Base-by-base conservation (phyloP, 2,888 invertebrate species). In the Calephelis perditalis region DNA sequence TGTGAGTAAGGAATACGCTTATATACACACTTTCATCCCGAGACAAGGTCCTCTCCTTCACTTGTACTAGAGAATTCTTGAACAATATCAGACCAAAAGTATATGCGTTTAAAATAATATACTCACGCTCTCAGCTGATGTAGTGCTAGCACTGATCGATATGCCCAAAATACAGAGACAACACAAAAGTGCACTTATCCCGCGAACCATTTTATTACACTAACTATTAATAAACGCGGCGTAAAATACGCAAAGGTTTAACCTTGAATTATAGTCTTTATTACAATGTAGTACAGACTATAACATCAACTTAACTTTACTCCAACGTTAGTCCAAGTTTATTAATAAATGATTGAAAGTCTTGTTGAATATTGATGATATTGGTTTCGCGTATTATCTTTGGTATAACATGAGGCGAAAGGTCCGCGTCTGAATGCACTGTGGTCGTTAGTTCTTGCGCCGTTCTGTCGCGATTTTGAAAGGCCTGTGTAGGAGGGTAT, bases 401-500 rank as follows among this genome's bases (percentile, higher is more conserved):
- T 64, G 58, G 59, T 61, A 67, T 64, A 68, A 68, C 70, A 76
- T 76, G 78, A 81, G 73, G 82, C 85, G 85, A 84, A 85, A 85
- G 84, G 86, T 79, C 76, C 79, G 77, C 86, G 76, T 74, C 74
- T 76, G 77, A 73, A 76, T 77, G 77, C 80, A 71, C 75, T 84
- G 75, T 85, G 82, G 76, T 75, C 75, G 78, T 72, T 72, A 71
- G 76, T 73, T 75, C 72, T 78, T 75, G 77, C 40, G 36, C 35
- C n/a, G 36, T 6, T 80, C 79, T 82, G 86, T 81, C 74, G 71
- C 71, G 77, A 83, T 82, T 86, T 90, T 88, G 89, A 90, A 90
- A 88, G 89, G 87, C 88, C 85, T 89, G 89, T 88, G 88, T 89
- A 88, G 89, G 88, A 82, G 86, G 89, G 90, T 78, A 86, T 86